Evolutionary conservation across 23 tunicate species (phyloP).

Genomic region (Trididemnum nubilum): DNA sequence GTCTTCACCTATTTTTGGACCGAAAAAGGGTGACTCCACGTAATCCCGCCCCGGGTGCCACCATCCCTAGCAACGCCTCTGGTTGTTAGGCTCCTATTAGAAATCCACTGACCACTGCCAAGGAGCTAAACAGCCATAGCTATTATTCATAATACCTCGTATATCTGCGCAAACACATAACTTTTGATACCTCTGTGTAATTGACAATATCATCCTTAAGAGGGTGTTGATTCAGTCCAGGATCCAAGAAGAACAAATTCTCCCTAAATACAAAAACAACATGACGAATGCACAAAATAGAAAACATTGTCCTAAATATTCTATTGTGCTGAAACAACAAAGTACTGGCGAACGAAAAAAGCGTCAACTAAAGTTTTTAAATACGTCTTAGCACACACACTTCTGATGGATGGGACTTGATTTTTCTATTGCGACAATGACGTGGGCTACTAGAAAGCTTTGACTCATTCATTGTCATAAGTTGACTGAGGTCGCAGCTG

Average conservation of each 20-base stretch:
- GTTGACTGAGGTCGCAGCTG: not conserved
- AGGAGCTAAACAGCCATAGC: too few species aligned
- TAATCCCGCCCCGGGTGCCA: too few species aligned
- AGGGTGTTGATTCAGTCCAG: constrained; percentile 29
- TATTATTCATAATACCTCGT: too few species aligned
- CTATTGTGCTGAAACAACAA: too few species aligned
- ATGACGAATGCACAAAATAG: not conserved
- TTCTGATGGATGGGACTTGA: not conserved
- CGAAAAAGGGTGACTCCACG: too few species aligned
- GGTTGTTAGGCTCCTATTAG: too few species aligned
- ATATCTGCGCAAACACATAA: too few species aligned
- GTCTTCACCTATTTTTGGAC: too few species aligned
- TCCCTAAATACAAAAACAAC: constrained; percentile 55
- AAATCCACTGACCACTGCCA: too few species aligned
- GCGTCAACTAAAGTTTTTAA: not conserved
- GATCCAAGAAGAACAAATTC: constrained; percentile 53
- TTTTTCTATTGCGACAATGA: not conserved
- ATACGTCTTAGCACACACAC: not conserved
- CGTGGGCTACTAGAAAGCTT: not conserved
- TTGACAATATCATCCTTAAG: not conserved
- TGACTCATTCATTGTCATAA: not conserved
- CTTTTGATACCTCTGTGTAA: constrained; percentile 44
- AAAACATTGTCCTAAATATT: too few species aligned
- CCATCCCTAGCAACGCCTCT: too few species aligned
- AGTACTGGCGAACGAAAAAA: not conserved